Conservation (phyloP, 2,888 invertebrate species). For the Euplexia lucipara region DNA sequence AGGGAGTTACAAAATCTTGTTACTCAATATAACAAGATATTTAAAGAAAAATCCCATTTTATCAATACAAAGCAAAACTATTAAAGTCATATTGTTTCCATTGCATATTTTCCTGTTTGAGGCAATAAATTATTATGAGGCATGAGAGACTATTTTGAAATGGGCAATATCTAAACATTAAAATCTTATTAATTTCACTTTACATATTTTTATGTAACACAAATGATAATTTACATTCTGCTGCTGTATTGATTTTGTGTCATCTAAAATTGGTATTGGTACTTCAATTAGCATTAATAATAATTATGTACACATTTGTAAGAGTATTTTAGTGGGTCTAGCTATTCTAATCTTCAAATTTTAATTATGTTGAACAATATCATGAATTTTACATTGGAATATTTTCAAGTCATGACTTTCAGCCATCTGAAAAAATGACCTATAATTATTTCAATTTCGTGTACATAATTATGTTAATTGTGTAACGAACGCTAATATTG, state of each 20-base stretch:
- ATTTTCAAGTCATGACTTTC: neutral
- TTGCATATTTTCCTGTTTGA: slow-evolving; percentile 15
- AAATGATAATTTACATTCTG: neutral
- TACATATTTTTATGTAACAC: slow-evolving; percentile 4
- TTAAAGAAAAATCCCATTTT: no score
- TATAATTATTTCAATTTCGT: slow-evolving; percentile 12
- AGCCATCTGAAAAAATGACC: neutral
- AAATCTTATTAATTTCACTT: neutral
- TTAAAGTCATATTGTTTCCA: neutral
- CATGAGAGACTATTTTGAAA: neutral
- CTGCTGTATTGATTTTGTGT: slow-evolving; percentile 25
- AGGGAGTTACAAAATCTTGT: no score
- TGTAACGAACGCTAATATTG: slow-evolving; percentile 28
- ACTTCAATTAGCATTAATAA: slow-evolving; percentile 10
- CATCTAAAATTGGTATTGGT: slow-evolving; percentile 22
- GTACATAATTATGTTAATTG: slow-evolving; percentile 47
- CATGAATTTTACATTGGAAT: slow-evolving; percentile 4
- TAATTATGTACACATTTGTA: slow-evolving; percentile 43
- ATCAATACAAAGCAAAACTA: no score
- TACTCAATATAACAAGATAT: neutral
- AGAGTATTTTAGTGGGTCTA: slow-evolving; percentile 1
- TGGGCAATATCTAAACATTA: slow-evolving; percentile 14
- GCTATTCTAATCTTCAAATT: slow-evolving; percentile 2
- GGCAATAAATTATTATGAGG: neutral
- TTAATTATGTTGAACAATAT: slow-evolving; percentile 11